Percentiles rank a stretch among this genome's conserved stretches.
phyloP scores from a whole-genome alignment of 2,888 invertebrate genomes.

The Eristalis pertinax region DNA sequence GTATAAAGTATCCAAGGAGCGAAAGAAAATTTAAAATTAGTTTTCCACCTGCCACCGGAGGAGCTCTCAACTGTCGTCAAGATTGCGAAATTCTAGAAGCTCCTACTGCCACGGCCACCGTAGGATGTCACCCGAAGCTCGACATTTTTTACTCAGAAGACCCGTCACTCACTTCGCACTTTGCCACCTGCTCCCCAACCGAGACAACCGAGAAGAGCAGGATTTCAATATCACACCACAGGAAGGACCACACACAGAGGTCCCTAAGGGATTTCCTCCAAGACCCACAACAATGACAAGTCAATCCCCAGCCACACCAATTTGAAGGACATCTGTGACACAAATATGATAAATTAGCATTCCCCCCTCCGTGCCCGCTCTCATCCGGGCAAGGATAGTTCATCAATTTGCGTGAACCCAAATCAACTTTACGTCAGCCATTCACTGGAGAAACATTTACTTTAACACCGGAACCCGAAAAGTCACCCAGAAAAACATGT shows the following conservation, averaged over 20 bases:
- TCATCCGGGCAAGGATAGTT: not conserved
- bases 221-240: too few species aligned
- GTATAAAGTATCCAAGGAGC: too few species aligned
- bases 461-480: not conserved
- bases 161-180: not conserved
- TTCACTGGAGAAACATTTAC: not conserved
- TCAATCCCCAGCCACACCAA: not conserved
- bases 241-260: not conserved
- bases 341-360: not conserved
- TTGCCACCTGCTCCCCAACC: not conserved
- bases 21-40: too few species aligned
- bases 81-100: too few species aligned
- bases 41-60: too few species aligned
- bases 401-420: conserved; percentile 1
- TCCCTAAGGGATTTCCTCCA: not conserved
- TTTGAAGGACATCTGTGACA: not conserved
- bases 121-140: too few species aligned
- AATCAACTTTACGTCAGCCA: not conserved
- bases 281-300: not conserved
- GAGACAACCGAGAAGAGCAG: not conserved
- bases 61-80: too few species aligned
- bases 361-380: too few species aligned
- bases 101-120: too few species aligned
- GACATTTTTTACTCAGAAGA: not conserved
- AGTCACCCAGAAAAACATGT: conserved; percentile 16